Base-by-base conservation (phyloP, 2,888 invertebrate species). In the Drosophila formosana region DNA sequence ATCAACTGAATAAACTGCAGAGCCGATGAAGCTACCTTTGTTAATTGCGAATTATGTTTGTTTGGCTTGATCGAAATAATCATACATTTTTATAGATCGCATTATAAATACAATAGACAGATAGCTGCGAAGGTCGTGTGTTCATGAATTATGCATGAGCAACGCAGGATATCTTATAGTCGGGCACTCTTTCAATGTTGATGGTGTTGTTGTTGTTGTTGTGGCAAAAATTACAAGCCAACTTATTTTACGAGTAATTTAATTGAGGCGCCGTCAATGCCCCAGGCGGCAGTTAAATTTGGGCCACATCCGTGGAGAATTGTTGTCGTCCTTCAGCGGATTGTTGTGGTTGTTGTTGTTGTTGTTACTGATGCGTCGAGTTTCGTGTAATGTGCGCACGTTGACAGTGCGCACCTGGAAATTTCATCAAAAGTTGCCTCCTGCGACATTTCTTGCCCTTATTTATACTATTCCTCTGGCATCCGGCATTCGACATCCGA, bases 371-470 rank as follows among this genome's bases (percentile, higher is more conserved):
- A 13, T 51, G 55, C 62, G 53, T 23, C 37, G 60, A 47, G 39
- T 63, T 45, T 37, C 41, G 55, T 53, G 66, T 62, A 58, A 46
- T 58, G 53, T 58, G 60, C 58, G 67, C 74, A 73, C 77, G 65
- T 65, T 67, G 71, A 56, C 57, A 52, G 66, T 23, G 49, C 37
- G 47, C 41, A 57, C 18, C 61, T 47, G 62, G 34, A 62, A 68
- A 68, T 82, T 79, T 67, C 72, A 82, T 85, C 75, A 85, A 78
- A 75, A 79, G 68, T 72, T 78, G 76, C 67, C 68, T 63, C 50
- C 66, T 56, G 43, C 41, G 68, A 45, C 58, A 28, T 53, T 66
- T 72, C 34, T 47, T 63, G 45, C 47, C 26, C 26, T 9, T 50
- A 5, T 9, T 55, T 45, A 23, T 25, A 25, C 39, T 41, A 37